Evolutionary conservation across 1,140 invertebrate genomes (phyloP).

Genomic region (Dysdera silvatica): DNA sequence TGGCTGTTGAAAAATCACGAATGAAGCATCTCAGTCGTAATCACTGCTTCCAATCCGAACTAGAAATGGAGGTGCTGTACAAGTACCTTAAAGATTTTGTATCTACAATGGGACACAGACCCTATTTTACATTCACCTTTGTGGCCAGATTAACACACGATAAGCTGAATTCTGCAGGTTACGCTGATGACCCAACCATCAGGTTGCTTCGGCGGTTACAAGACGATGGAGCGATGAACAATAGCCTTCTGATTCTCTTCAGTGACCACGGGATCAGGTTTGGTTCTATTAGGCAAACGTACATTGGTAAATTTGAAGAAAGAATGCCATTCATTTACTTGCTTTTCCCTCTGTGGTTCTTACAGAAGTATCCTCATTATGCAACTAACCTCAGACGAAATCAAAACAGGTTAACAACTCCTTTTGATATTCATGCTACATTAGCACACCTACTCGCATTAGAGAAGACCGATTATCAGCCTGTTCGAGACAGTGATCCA

Average conservation of each 20-base stretch:
- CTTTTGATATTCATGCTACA: slow-evolving; percentile 49
- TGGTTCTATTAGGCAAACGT: slow-evolving; percentile 69
- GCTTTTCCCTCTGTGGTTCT: slow-evolving; percentile 64
- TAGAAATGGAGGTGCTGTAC: slow-evolving; percentile 27
- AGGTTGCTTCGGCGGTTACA: slow-evolving; percentile 39
- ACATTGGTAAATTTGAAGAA: slow-evolving; percentile 55
- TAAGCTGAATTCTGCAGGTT: slow-evolving; percentile 38
- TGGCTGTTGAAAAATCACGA: slow-evolving; percentile 27
- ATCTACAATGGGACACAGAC: slow-evolving; percentile 14
- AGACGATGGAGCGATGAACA: slow-evolving; percentile 40
- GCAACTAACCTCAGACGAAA: slow-evolving; percentile 62
- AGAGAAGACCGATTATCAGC: background rate
- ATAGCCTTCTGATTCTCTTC: slow-evolving; percentile 64
- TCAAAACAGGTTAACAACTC: slow-evolving; percentile 44
- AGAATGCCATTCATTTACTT: slow-evolving; percentile 69
- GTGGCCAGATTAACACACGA: slow-evolving; percentile 43
- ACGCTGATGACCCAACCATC: slow-evolving; percentile 39
- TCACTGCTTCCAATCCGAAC: slow-evolving; percentile 25
- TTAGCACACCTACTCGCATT: slow-evolving; percentile 34
- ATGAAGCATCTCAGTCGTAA: slow-evolving; percentile 12
- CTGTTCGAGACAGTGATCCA: slow-evolving; percentile 1
- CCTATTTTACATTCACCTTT: slow-evolving; percentile 41
- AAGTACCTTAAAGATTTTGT: slow-evolving; percentile 24
- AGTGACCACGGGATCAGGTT: slow-evolving; percentile 91
- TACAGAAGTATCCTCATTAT: slow-evolving; percentile 53